Evolutionary conservation across 2,888 invertebrate species (phyloP), one percentile per base, ranked within the genome.

Genomic region (Drosophila hamatofila): DNA sequence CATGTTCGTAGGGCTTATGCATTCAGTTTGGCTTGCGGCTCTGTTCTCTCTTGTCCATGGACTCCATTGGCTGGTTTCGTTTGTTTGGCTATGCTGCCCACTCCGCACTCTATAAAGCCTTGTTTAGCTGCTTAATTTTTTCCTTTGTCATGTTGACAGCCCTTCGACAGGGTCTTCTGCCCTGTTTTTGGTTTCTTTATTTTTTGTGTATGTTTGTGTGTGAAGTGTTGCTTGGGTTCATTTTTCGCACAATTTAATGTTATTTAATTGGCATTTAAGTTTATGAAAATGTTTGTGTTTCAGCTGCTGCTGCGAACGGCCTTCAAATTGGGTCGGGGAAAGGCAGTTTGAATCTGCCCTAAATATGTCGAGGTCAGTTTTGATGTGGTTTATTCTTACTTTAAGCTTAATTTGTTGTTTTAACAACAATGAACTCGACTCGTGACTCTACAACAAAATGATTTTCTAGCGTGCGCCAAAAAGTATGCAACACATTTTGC

Each of bases 111-210:
- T 57, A 54, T 69, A 84, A 89, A 89, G 75, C 78, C 82, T 66
- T 82, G 83, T 81, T 86, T 83, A 88, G 86, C 83, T 88, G 88
- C 90, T 87, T 87, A 88, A 89, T 88, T 89, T 85, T 85, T 88
- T 75, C 81, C 78, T 87, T 86, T 89, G 86, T 86, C 78, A 89
- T 76, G 88, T 79, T 85, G 88, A 89, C 86, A 89, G 88, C 80
- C 78, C 74, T 80, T 78, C 78, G 85, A 81, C 86, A 72, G 59
- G 39, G 37, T 46, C 52, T 39, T n/a, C 35, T 11, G 52, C 33
- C 25, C 39, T 64, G 35, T 41, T 48, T 30, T 18, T 21, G 2
- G 44, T 23, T 23, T 56, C 52, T 57, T 46, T 51, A 48, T 42
- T 44, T 46, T 18, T 58, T 55, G 61, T 46, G 49, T 56, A 27